Base-by-base conservation (phyloP, 2,888 invertebrate genomes). In the Apeira syringaria region DNA sequence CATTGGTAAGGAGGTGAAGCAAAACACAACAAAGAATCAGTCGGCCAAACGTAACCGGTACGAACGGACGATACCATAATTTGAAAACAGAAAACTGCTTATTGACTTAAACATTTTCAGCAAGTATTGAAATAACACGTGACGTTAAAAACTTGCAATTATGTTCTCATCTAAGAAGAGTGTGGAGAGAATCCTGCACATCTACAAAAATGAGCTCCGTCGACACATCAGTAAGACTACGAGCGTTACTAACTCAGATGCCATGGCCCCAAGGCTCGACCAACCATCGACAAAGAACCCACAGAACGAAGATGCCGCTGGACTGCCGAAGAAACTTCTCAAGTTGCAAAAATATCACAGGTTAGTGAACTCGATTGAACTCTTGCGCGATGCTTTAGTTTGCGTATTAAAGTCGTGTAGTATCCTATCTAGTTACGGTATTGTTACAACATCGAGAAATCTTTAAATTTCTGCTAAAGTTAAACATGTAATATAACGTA, bases 141-240 rank as follows among this genome's bases (percentile, higher is more conserved):
- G 49, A 34, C 39, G 7, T 2, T 7, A 42, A 24, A 49, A 33
- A 46, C n/a, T n/a, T n/a, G n/a, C n/a, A n/a, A n/a, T n/a, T 50
- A 89, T 90, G 90, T 85, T 80, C 64, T 75, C 81, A 6, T 73
- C 87, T 28, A 80, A 73, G 72, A 84, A 78, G 60, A 79, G 80
- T 59, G 65, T 84, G 59, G 85, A 85, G 33, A 81, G 66, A 61
- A 61, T 87, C 42, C 57, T 86, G 37, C 80, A 83, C 57, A 65
- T 78, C 32, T 88, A 86, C 66, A 84, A 78, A 62, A 81, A 83
- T 60, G 89, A 89, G 59, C 64, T 89, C 36, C 80, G 86, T 59
- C 78, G 90, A 49, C 84, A 88, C 47, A 92, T 92, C 55, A 92
- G 92, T 74, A 92, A 92, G 75, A 92, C 92, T 0, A 90, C 91